Evolutionary conservation across 2,888 invertebrate genomes (phyloP), one percentile per base, ranked within the genome.

Genomic region (Barypeithes pellucidus): DNA sequence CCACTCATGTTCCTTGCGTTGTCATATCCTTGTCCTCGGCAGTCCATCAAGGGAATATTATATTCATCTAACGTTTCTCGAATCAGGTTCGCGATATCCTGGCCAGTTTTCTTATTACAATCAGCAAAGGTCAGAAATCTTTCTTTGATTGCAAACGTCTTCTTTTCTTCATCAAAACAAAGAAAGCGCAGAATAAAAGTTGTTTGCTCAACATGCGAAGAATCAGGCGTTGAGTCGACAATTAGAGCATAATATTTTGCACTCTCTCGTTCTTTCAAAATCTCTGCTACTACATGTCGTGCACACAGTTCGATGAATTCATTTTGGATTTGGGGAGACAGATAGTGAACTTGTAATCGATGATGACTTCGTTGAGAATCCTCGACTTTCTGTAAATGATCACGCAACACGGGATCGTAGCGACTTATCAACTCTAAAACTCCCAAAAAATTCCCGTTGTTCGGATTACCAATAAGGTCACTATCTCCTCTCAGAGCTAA

Each of bases 401-500:
- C 52, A 5, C 11, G n/a, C 14, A 66, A 9, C 20, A 66, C 12
- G 4, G 52, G 52, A 66, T 66, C 66, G 20, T 54, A 66, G 8
- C 47, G 8, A 20, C 41, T 41, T 12, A 61, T 61, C 7, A 61
- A 39, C 29, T 65, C 65, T 18, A 65, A 50, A 47, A 65, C 20
- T 33, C 65, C 65, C 18, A 65, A 50, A 33, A 50, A 65, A 65
- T 20, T 47, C 11, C 22, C 20, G 8, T 47, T 65, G 12, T 41
- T 65, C 4, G 4, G 39, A 29, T 66, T 20, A 14, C 66, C 66
- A 54, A 66, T 24, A 9, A 41, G 12, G 36, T 66, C 3, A 29
- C 20, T 66, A n/a, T 66, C 33, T 50, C 65, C 66, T 66, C 66
- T 66, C 16, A n/a, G n/a, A n/a, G n/a, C n/a, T n/a, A n/a, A n/a